Base-by-base conservation (phyloP, 2,888 invertebrate genomes). In the Apantesis nais region DNA sequence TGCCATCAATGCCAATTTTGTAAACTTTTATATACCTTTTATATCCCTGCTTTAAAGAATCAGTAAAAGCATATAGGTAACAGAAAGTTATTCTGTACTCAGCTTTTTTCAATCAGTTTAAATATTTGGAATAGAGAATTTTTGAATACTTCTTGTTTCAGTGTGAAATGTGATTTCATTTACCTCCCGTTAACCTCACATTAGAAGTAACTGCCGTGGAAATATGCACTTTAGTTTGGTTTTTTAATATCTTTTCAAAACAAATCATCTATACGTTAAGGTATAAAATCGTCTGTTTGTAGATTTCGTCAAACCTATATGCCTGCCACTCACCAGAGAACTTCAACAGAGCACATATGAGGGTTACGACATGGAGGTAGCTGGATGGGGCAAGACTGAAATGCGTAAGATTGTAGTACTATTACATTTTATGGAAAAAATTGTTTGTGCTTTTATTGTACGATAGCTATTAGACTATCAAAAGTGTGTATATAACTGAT, bases 381-480 rank as follows among this genome's bases (percentile, higher is more conserved):
- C 97, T 9, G 98, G 97, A 0, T 98, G 97, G 97, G 97, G 97
- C 41, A 95, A 96, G 80, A 97, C 96, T 60, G 96, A 96, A 88
- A 89, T 88, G 68, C 95, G 96, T 95, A 90, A 92, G 86, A 91
- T 82, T 0, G 5, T 34, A 34, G 19, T 29, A 12, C 9, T 58
- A 58, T 16, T 58, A 37, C 8, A 48, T 48, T 48, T 48, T 19
- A 48, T 4, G 19, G 19, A 22, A 48, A 1, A 22, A 22, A 19
- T 44, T 7, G 19, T 44, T 44, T 44, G 19, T 44, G 22, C 34
- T 34, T 34, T n/a, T n/a, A n/a, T n/a, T n/a, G n/a, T n/a, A n/a
- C n/a, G n/a, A n/a, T n/a, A n/a, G n/a, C n/a, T n/a, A n/a, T n/a
- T n/a, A n/a, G n/a, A n/a, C n/a, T n/a, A 34, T n/a, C 34, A 34